Evolutionary conservation across 2,797 vertebrate genomes (phyloP), one percentile per base, ranked within the genome.

Genomic region (Rhynchonycteris naso): DNA sequence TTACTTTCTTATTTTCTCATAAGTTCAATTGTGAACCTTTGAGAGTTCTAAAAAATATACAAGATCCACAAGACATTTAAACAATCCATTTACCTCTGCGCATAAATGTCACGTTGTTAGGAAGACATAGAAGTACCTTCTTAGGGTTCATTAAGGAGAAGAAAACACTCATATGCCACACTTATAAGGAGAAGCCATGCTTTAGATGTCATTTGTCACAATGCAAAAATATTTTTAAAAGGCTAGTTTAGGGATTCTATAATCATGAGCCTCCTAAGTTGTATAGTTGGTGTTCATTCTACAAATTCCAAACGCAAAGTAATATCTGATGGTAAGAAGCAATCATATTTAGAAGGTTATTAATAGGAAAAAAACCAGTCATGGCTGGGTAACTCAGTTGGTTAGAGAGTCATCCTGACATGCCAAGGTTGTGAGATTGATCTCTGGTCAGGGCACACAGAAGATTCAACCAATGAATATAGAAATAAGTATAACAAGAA

Each of bases 301-400:
- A 92, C 5, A 74, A 89, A 78, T 47, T 80, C 72, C 52, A 82
- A 95, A 38, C 50, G 24, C 86, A 90, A 91, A 94, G 35, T 71
- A 71, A 63, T 75, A 9, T 47, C 35, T 84, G 61, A 68, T 26
- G 7, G 14, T 65, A 82, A 54, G 28, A 90, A 88, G 54, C 35
- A 68, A 90, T 76, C 63, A n/a, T 78, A 92, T 71, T 92, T 69
- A 85, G 15, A 91, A 96, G 86, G 26, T 91, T n/a, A 91, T 33
- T 85, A 80, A 66, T 38, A 71, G 47, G 11, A 24, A 43, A 43
- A 43, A 43, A 43, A 43, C 3, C 43, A 43, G 35, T 21, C 33
- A 33, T 38, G 11, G 33, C 33, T 19, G 11, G 7, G 18, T 21
- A 33, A 33, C n/a, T 68, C n/a, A 21, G 18, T 68, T 66, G 4